Evolutionary conservation across 2,797 vertebrate species (phyloP).

Genomic region (Remorina albescens): DNA sequence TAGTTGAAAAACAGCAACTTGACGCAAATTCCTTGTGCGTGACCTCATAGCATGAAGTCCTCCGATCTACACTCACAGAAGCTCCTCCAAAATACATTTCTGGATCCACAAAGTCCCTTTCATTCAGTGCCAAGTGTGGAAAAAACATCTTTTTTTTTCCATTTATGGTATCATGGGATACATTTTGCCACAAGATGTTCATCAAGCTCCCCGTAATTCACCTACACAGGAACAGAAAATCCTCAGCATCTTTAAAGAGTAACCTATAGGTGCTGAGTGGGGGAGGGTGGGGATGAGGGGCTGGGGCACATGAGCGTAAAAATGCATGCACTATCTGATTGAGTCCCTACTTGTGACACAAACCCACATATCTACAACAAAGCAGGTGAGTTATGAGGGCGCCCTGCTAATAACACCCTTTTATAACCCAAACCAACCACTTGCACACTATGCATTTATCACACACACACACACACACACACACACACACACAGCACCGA

Average conservation of each 20-base stretch:
- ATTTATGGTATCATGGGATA: slow-evolving; percentile 1
- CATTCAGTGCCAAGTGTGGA: not conserved
- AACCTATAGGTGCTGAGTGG: not conserved
- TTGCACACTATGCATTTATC: slow-evolving; percentile 69
- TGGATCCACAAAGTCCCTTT: slow-evolving; percentile 9
- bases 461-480: slow-evolving; percentile 54
- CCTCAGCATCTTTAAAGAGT: slow-evolving; percentile 41
- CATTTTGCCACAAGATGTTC: slow-evolving; percentile 49
- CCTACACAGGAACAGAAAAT: slow-evolving; percentile 23
- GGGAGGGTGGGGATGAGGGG: not conserved
- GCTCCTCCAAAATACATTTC: slow-evolving; percentile 1
- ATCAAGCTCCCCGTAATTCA: slow-evolving; percentile 19
- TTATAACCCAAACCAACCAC: slow-evolving; percentile 69
- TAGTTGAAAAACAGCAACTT: slow-evolving; percentile 44
- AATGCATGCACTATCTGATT: slow-evolving; percentile 6
- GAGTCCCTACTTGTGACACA: slow-evolving; percentile 30
- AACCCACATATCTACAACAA: slow-evolving; percentile 58
- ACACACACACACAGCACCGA: slow-evolving; percentile 66
- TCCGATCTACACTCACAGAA: slow-evolving; percentile 8
- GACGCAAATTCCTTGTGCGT: slow-evolving; percentile 55
- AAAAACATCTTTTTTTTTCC: too few relatives aligned
- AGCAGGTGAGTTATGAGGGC: slow-evolving; percentile 38
- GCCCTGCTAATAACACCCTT: slow-evolving; percentile 51
- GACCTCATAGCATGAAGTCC: slow-evolving; percentile 36
- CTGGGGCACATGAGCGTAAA: not conserved